A percentile compares a stretch with the other conserved stretches of the same genome.
These are phyloP conservation scores for Cantharis rustica DNA, from an alignment of 2,888 invertebrate genomes.

Conservation along the genomic window DNA sequence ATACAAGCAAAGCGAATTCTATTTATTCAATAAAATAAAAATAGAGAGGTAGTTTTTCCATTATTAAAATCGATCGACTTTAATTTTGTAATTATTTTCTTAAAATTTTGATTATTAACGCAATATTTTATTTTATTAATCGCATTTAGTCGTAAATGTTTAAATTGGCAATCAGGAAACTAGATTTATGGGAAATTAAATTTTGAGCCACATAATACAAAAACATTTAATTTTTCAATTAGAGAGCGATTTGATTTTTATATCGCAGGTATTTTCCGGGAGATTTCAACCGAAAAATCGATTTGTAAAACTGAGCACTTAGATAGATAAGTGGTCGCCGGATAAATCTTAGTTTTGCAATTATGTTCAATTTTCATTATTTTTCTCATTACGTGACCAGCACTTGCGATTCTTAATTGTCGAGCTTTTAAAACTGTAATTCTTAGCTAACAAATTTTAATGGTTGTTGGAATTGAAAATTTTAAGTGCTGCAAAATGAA, in stretches of 20 bases:
- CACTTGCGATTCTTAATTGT: not conserved
- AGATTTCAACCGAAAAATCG: not conserved
- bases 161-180: not conserved
- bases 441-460: not conserved
- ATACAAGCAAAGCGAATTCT: too few species aligned
- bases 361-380: not conserved
- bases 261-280: not conserved
- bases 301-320: not conserved
- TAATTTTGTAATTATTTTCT: too few species aligned
- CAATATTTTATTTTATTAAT: not conserved
- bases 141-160: not conserved
- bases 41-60: too few species aligned
- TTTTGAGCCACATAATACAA: not conserved
- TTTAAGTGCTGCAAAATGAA: not conserved
- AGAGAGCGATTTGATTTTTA: not conserved
- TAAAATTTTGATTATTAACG: too few species aligned
- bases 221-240: not conserved
- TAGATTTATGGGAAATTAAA: not conserved
- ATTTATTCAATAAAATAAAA: too few species aligned
- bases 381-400: not conserved
- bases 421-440: not conserved
- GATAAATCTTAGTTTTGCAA: not conserved
- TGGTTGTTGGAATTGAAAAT: not conserved
- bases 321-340: not conserved
- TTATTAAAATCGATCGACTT: too few species aligned